Percentiles rank a stretch among this genome's conserved stretches.
Conservation (phyloP, 2,888 invertebrate genomes). For the Noctuana brunneofusca region DNA sequence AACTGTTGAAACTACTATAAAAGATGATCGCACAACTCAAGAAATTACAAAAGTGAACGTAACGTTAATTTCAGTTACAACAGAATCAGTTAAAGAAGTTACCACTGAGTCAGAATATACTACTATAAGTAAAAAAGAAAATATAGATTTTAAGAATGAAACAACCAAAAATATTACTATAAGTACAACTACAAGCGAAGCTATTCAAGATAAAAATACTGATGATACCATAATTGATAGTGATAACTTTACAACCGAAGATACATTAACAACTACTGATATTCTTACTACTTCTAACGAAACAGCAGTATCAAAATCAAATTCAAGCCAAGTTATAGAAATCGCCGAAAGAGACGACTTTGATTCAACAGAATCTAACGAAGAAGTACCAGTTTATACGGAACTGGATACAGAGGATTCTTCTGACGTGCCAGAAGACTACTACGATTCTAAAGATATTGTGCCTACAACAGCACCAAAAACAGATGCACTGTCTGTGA, state of each 20-base stretch:
- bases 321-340: slow-evolving; percentile 41
- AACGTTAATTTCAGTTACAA: slow-evolving; percentile 3
- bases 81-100: neutral
- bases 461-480: slow-evolving; percentile 70
- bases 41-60: slow-evolving; percentile 35
- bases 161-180: slow-evolving; percentile 12
- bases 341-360: slow-evolving; percentile 35
- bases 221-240: slow-evolving; percentile 33
- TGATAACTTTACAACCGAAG: slow-evolving; percentile 30
- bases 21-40: slow-evolving; percentile 27
- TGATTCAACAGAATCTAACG: slow-evolving; percentile 48
- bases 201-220: slow-evolving; percentile 12
- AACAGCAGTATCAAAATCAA: slow-evolving; percentile 42
- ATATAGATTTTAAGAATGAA: slow-evolving; percentile 4
- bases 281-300: slow-evolving; percentile 37
- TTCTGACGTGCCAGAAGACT: slow-evolving; percentile 70
- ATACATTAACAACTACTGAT: slow-evolving; percentile 41
- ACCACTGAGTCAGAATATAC: slow-evolving; percentile 23
- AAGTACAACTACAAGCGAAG: slow-evolving; percentile 12
- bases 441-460: slow-evolving; percentile 72
- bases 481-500: slow-evolving; percentile 70
- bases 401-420: slow-evolving; percentile 64
- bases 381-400: slow-evolving; percentile 65
- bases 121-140: slow-evolving; percentile 33
- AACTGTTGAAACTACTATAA: slow-evolving; percentile 43